Evolutionary conservation across 2,797 vertebrate species (phyloP).

Genomic region (Chelidonichthys spinosus): DNA sequence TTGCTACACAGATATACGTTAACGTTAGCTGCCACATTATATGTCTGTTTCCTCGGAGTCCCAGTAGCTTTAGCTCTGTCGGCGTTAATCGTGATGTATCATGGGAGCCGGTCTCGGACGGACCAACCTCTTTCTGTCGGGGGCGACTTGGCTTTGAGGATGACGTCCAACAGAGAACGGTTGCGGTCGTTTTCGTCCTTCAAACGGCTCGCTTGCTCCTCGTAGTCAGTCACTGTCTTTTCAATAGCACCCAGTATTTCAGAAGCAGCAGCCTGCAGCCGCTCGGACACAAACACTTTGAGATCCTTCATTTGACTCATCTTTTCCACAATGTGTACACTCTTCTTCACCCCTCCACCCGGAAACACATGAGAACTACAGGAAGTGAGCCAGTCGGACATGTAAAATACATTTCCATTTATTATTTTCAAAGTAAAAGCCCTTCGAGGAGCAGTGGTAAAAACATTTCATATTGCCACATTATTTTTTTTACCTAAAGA

Average conservation of each 20-base stretch:
- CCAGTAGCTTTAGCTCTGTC: background rate
- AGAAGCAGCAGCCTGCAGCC: slow-evolving; percentile 3
- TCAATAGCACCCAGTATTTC: slow-evolving; percentile 35
- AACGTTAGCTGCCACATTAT: no score
- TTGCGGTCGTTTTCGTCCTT: slow-evolving; percentile 41
- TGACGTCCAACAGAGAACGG: slow-evolving; percentile 30
- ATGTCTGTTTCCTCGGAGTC: no score
- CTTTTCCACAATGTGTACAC: background rate
- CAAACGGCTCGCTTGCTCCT: slow-evolving; percentile 6
- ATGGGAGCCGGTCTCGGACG: background rate
- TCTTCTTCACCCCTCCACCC: background rate
- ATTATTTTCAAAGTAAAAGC: slow-evolving; percentile 16
- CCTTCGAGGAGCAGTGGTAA: background rate
- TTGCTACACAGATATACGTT: no score
- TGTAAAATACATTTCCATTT: background rate
- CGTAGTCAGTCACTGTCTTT: slow-evolving; percentile 31
- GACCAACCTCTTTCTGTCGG: background rate
- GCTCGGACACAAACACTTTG: slow-evolving; percentile 17
- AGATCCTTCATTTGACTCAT: slow-evolving; percentile 27
- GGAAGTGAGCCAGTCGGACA: background rate
- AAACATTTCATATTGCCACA: no score
- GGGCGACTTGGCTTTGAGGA: slow-evolving; percentile 32
- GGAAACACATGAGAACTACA: background rate
- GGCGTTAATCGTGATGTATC: background rate
- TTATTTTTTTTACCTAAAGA: background rate